Evolutionary conservation across 1,140 invertebrate genomes (phyloP).

Genomic region (Marisa cornuarietis): DNA sequence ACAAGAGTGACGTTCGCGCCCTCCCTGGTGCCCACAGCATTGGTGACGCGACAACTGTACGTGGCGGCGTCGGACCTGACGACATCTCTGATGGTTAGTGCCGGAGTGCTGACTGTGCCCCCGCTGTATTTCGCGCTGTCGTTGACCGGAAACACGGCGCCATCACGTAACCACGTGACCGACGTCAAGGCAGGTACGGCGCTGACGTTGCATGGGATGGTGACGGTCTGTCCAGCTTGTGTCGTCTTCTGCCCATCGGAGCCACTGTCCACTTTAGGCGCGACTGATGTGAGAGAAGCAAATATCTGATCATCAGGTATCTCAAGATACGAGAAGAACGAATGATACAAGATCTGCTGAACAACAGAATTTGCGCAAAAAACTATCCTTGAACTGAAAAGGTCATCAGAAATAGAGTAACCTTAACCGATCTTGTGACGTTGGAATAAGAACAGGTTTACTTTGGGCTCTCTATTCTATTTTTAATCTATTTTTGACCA

Average conservation of each 20-base stretch:
- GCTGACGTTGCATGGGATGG: conserved; percentile 7
- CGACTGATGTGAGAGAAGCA: not conserved
- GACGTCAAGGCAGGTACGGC: conserved; percentile 5
- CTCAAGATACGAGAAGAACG: not conserved
- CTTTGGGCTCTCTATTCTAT: too few species aligned
- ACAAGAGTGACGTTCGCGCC: conserved; percentile 5
- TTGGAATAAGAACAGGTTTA: too few species aligned
- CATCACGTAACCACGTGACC: conserved; percentile 10
- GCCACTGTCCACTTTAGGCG: too few species aligned
- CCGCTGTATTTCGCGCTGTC: conserved; percentile 7
- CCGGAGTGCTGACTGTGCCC: not conserved
- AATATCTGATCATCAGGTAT: not conserved
- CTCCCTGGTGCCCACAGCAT: not conserved
- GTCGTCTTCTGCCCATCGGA: not conserved
- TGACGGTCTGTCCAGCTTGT: not conserved
- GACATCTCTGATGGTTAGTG: not conserved
- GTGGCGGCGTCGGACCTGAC: not conserved
- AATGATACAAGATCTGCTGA: not conserved
- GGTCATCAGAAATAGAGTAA: too few species aligned
- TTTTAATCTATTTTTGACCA: too few species aligned
- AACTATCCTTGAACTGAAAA: too few species aligned
- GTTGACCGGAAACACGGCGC: not conserved
- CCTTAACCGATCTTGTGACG: too few species aligned
- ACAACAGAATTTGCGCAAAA: not conserved
- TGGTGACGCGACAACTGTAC: conserved; percentile 12